These are phyloP conservation scores for Ceratina australensis DNA, from an alignment of 1,140 invertebrate genomes.

Conservation along the genomic window DNA sequence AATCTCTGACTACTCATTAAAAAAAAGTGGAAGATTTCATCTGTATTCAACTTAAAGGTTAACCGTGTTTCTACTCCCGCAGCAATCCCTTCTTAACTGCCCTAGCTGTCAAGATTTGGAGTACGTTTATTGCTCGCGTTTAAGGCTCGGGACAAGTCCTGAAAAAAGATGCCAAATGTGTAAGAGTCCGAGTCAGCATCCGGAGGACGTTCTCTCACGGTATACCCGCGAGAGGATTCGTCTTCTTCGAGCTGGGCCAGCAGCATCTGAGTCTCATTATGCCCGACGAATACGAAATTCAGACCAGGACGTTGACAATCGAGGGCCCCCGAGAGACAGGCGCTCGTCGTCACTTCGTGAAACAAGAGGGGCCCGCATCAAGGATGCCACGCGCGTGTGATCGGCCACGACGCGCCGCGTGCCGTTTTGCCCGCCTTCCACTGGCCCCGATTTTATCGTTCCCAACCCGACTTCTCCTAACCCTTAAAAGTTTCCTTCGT, in stretches of 20 bases:
- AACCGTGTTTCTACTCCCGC: too few relatives aligned
- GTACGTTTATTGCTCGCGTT: background rate
- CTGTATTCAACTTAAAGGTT: too few relatives aligned
- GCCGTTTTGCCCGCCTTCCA: slow-evolving; percentile 61
- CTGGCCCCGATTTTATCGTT: slow-evolving; percentile 66
- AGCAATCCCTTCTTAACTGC: too few relatives aligned
- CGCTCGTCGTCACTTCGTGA: slow-evolving; percentile 13
- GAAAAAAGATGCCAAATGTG: too few relatives aligned
- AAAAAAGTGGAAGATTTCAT: too few relatives aligned
- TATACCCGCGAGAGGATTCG: slow-evolving; percentile 8
- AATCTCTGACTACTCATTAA: too few relatives aligned
- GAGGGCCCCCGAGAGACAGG: slow-evolving; percentile 32
- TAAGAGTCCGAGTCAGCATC: too few relatives aligned
- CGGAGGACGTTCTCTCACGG: slow-evolving; percentile 25
- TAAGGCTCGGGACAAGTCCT: background rate
- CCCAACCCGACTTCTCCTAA: slow-evolving; percentile 54
- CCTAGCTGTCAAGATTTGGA: background rate
- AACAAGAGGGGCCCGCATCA: slow-evolving; percentile 60
- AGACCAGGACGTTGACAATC: slow-evolving; percentile 49
- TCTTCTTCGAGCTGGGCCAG: slow-evolving; percentile 8
- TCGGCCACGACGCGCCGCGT: slow-evolving; percentile 66
- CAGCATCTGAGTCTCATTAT: slow-evolving; percentile 49
- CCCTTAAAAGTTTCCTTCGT: slow-evolving; percentile 60
- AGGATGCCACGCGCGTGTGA: slow-evolving; percentile 70
- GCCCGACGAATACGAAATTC: slow-evolving; percentile 67